Evolutionary conservation across 1,140 invertebrate genomes (phyloP).

Genomic region (Drosophila albomicans): DNA sequence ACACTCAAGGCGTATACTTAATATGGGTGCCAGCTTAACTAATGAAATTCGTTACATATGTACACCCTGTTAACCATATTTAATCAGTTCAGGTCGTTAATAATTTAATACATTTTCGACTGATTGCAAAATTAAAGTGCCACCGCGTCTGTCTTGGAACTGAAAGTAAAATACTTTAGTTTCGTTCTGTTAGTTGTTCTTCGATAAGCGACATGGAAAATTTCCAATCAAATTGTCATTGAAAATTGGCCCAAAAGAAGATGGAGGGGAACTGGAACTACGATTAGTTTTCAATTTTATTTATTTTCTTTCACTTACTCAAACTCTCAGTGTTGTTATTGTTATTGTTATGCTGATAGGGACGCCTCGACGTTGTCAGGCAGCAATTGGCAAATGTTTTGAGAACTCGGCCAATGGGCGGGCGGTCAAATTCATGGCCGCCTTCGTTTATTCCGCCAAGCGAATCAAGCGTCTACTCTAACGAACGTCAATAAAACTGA

Average conservation of each 20-base stretch:
- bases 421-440: conserved; percentile 55
- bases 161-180: background rate
- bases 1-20: background rate
- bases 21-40: conserved; percentile 17
- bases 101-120: conserved; percentile 1
- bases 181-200: background rate
- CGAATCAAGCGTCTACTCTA: conserved; percentile 18
- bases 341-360: conserved; percentile 18
- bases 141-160: background rate
- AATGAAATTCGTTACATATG: conserved; percentile 1
- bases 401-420: conserved; percentile 41
- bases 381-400: conserved; percentile 63
- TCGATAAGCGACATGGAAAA: conserved; percentile 48
- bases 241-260: conserved; percentile 6
- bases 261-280: background rate
- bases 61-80: conserved; percentile 1
- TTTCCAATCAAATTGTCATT: conserved; percentile 47
- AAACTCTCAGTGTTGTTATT: background rate
- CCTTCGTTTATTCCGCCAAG: background rate
- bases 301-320: conserved; percentile 1
- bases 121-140: background rate
- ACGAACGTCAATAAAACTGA: conserved; percentile 67
- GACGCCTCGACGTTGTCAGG: conserved; percentile 48
- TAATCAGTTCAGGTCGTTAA: background rate
- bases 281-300: conserved; percentile 14